Conservation (phyloP, 1,140 invertebrate genomes). For the Myzus persicae region DNA sequence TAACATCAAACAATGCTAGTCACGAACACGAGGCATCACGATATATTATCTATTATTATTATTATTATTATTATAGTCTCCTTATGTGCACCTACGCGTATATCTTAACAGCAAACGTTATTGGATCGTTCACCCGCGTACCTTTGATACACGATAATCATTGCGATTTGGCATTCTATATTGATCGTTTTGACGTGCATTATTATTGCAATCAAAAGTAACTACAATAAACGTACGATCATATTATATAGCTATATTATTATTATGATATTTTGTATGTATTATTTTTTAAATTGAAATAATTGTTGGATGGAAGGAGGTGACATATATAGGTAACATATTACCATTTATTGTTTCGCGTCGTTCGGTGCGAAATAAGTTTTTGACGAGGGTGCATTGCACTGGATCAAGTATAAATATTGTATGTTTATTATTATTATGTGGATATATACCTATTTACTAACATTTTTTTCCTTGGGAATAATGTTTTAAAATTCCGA, state of each 20-base stretch:
- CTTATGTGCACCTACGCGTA: neutral
- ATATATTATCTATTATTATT: neutral
- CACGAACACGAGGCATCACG: neutral
- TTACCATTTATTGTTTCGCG: neutral
- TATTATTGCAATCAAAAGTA: neutral
- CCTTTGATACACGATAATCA: neutral
- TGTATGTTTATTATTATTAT: neutral
- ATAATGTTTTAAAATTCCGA: neutral
- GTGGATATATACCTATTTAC: neutral
- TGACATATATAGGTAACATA: neutral
- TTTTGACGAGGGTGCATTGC: neutral
- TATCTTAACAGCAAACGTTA: neutral
- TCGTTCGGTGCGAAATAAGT: neutral
- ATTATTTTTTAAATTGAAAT: neutral
- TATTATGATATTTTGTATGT: neutral
- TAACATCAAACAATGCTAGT: neutral
- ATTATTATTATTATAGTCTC: neutral
- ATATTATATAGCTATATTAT: neutral
- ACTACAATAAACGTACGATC: neutral
- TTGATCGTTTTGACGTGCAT: neutral
- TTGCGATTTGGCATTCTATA: neutral
- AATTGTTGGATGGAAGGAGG: neutral
- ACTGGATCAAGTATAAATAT: neutral
- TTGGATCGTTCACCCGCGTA: neutral
- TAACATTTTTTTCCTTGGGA: neutral